Evolutionary conservation across 2,113 vertebrate genomes (phyloP), one percentile per base, ranked within the genome.

Genomic region (Lycaon pictus): DNA sequence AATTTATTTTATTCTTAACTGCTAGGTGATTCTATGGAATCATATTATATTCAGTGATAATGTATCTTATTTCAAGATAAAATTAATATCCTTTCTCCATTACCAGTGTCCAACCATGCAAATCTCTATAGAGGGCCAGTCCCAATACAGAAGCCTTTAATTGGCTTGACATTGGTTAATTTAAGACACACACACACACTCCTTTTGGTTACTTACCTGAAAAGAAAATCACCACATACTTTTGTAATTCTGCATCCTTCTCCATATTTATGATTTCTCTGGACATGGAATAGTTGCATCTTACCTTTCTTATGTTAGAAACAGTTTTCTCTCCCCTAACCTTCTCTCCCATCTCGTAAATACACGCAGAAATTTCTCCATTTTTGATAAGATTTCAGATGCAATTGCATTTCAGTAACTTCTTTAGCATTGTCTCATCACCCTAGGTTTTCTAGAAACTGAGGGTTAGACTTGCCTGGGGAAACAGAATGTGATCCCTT

Each of bases 1-100:
- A 37, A 74, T 81, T 85, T 92, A 71, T 5, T 93, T 79, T 76
- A 23, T 51, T 92, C 55, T 79, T 93, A 91, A 81, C 23, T 72
- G 8, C 15, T 77, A 20, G 11, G 4, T 58, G 16, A 56, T 48
- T 72, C 13, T 35, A 23, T 63, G 6, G 0, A 77, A 37, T 79
- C 5, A 2, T 71, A 23, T 76, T 56, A 88, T 94, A 90, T 63
- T 86, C n/a, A 53, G 72, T 77, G 69, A 91, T 32, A 62, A 32
- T 58, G 13, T 37, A 25, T 62, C 5, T 17, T 72, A 72, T 88
- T 85, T 88, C 37, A 62, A 87, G 25, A 79, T 56, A 85, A 87
- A 85, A 69, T 56, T 65, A 80, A 13, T 27, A 86, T 19, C 65
- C 95, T 8, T 76, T 88, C 5, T 80, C 32, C 7, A 25, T 16